These are phyloP conservation scores for Conchocele bisecta DNA, from an alignment of 2,888 invertebrate genomes.

Conservation along the genomic window DNA sequence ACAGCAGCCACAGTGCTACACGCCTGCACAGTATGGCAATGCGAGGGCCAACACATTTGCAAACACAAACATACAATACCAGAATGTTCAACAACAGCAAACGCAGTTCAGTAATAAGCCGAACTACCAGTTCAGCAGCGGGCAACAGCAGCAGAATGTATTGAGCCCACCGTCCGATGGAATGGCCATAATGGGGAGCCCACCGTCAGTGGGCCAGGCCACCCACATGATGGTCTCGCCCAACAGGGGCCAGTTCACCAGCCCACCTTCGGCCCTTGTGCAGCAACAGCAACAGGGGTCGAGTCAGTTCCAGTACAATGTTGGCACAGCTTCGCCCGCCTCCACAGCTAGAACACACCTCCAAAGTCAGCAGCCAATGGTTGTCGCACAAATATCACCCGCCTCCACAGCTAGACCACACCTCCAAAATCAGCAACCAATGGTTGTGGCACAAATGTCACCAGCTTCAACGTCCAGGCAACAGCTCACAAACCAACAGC, in stretches of 20 bases:
- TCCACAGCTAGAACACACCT: too few relatives aligned
- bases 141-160: constrained; percentile 51
- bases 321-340: too few relatives aligned
- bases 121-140: constrained; percentile 48
- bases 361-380: too few relatives aligned
- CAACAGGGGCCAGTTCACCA: constrained; percentile 67
- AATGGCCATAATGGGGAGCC: constrained; percentile 22
- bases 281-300: constrained; percentile 46
- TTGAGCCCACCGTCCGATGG: constrained; percentile 1
- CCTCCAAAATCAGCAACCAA: too few relatives aligned
- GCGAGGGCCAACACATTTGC: neutral
- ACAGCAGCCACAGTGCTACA: constrained; percentile 34
- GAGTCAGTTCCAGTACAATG: constrained; percentile 55
- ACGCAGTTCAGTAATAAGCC: constrained; percentile 47
- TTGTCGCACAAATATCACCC: too few relatives aligned
- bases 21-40: constrained; percentile 22
- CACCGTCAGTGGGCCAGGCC: constrained; percentile 50
- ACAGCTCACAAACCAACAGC: constrained; percentile 63
- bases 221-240: constrained; percentile 37
- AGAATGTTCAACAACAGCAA: constrained; percentile 40
- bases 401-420: too few relatives aligned
- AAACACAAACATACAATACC: constrained; percentile 43
- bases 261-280: constrained; percentile 59
- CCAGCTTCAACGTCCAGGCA: constrained; percentile 40
- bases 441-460: too few relatives aligned